Evolutionary conservation across 2,113 vertebrate species (phyloP).

Genomic region (Mirounga angustirostris): DNA sequence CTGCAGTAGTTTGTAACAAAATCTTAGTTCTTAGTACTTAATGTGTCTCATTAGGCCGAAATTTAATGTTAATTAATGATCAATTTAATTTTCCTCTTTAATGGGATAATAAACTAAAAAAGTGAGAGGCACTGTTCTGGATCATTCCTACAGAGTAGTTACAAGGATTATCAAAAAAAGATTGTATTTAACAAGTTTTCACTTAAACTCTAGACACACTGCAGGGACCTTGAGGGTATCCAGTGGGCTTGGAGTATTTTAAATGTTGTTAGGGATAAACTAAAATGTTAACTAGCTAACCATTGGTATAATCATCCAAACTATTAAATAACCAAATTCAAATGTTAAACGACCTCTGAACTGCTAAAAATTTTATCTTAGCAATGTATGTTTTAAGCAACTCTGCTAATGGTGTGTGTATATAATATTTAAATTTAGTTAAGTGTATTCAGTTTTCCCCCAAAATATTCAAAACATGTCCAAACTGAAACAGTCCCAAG

Average conservation of each 20-base stretch:
- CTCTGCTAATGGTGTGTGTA: background rate
- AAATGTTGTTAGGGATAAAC: background rate
- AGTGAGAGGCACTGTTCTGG: background rate
- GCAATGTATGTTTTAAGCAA: background rate
- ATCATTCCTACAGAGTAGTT: background rate
- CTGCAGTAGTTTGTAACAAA: background rate
- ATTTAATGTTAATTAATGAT: background rate
- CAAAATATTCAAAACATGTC: conserved; percentile 20
- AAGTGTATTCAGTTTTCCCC: background rate
- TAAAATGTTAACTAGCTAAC: background rate
- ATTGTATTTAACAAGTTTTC: background rate
- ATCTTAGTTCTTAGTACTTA: background rate
- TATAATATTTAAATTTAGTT: background rate
- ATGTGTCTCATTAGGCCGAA: background rate
- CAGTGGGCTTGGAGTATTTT: background rate
- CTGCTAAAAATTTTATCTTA: background rate
- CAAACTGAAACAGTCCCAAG: conserved; percentile 17
- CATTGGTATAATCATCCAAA: background rate
- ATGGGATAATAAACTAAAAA: background rate
- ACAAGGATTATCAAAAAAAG: background rate
- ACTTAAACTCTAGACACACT: background rate
- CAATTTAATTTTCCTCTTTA: background rate
- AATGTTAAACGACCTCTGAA: background rate
- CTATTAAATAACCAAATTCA: background rate
- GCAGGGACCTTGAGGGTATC: background rate